Conservation (phyloP, 2,113 vertebrate species). For the Mesembrinibis cayennensis region DNA sequence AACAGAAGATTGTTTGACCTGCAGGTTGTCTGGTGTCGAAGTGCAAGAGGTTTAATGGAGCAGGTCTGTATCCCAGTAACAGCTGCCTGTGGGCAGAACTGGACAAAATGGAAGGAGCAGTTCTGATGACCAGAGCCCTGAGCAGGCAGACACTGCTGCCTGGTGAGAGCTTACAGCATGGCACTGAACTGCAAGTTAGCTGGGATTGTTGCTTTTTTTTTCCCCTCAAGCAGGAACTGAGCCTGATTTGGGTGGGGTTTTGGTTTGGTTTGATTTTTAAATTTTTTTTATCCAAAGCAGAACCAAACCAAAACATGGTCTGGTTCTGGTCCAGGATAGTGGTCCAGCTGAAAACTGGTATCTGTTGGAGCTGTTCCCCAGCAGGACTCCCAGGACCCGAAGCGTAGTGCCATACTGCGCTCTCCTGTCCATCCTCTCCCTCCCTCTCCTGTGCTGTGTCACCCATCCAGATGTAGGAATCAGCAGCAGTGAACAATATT, state of each 20-base stretch:
- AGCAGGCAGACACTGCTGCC: not conserved
- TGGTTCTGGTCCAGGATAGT: not conserved
- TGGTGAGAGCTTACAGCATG: not conserved
- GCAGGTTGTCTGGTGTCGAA: not conserved
- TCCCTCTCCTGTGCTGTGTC: not conserved
- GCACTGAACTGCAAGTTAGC: not conserved
- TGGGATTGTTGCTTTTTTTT: not conserved
- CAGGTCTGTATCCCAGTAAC: not conserved
- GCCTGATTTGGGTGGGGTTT: not conserved
- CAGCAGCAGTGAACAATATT: not conserved
- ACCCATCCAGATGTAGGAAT: not conserved
- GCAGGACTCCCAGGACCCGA: not conserved
- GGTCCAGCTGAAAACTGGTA: not conserved
- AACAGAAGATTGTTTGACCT: not conserved
- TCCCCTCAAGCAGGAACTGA: not conserved
- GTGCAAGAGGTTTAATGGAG: not conserved
- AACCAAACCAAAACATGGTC: not conserved
- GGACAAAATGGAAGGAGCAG: not conserved
- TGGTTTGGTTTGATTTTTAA: not conserved
- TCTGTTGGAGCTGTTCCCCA: not conserved
- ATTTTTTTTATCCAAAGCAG: not conserved
- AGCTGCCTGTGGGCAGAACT: not conserved
- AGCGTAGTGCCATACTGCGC: rapidly evolving
- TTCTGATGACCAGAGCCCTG: not conserved
- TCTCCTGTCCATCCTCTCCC: not conserved